Percentiles rank a stretch among this genome's conserved stretches.
These are phyloP conservation scores for Synanthedon tipuliformis DNA, from an alignment of 2,888 invertebrate genomes.

Conservation along the genomic window DNA sequence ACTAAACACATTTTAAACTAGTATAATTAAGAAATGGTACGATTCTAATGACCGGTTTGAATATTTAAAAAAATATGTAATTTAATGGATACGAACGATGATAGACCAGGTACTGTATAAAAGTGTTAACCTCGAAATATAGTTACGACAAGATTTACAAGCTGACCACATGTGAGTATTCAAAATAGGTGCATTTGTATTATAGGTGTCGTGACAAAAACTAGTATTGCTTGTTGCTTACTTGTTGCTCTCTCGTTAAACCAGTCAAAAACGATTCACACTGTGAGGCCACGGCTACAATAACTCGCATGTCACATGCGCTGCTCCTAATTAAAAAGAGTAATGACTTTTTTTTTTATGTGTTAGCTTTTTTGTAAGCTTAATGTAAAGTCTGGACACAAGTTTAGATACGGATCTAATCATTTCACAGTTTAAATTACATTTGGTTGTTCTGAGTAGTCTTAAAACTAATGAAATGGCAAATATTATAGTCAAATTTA, in stretches of 20 bases:
- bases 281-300: slow-evolving; percentile 9
- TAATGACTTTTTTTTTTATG: not conserved
- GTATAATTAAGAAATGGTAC: not conserved
- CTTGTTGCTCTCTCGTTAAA: slow-evolving; percentile 8
- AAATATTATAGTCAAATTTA: no score
- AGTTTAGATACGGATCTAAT: no score
- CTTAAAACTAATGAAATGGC: no score
- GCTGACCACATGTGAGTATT: not conserved
- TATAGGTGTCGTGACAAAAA: not conserved
- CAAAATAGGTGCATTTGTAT: not conserved
- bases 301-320: slow-evolving; percentile 5
- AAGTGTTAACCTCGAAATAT: slow-evolving; percentile 12
- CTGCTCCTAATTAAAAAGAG: not conserved
- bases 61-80: not conserved
- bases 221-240: slow-evolving; percentile 2
- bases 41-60: not conserved
- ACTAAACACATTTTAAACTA: not conserved
- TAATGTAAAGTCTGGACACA: no score
- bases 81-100: not conserved
- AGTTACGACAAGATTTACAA: slow-evolving; percentile 4
- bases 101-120: not conserved
- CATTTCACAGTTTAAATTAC: no score
- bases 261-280: slow-evolving; percentile 11
- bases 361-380: not conserved
- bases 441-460: no score